Evolutionary conservation across 1,140 invertebrate species (phyloP), one percentile per base, ranked within the genome.

Genomic region (Aporrectodea caliginosa): DNA sequence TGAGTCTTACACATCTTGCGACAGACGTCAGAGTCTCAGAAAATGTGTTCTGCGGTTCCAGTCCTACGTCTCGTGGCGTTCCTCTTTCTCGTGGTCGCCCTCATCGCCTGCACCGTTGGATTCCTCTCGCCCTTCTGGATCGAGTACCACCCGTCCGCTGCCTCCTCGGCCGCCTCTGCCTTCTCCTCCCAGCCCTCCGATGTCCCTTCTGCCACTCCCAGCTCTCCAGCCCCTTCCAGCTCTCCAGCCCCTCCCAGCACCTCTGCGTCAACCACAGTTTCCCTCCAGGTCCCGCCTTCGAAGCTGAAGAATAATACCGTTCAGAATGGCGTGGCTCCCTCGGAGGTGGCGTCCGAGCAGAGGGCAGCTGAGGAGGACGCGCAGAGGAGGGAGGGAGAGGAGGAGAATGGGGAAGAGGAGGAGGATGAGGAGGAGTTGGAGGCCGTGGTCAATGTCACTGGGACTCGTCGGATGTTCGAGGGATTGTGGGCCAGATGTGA

Each of bases 71-170:
- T 76, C 30, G 33, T 76, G 29, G 75, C 32, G 29, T 76, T 76
- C 35, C 30, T 35, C 1, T 58, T 76, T 35, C 35, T 76, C 33
- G 29, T 76, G 75, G 43, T 76, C 29, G 75, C 75, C 35, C 27
- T 76, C 75, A 27, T 76, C 29, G 35, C 75, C 12, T 34, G 32
- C 6, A 14, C 32, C 75, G 43, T 76, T n/a, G 75, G 75, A n/a
- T 68, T 76, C 29, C 16, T 76, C 35, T 22, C 75, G n/a, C 75
- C 75, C 33, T 76, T 76, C 35, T 76, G 75, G 75, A 58, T 76
- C 35, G 32, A 35, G 16, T 6, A 12, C 6, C 6, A 12, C 6
- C 43, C 43, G 6, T 12, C 6, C 6, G 43, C 6, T 22, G 6
- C 43, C 6, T 22, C 43, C 6, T 22, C 43, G 43, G 6, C 43